These are phyloP conservation scores for Geothlypis trichas DNA, from an alignment of 2,113 vertebrate species.

Conservation along the genomic window DNA sequence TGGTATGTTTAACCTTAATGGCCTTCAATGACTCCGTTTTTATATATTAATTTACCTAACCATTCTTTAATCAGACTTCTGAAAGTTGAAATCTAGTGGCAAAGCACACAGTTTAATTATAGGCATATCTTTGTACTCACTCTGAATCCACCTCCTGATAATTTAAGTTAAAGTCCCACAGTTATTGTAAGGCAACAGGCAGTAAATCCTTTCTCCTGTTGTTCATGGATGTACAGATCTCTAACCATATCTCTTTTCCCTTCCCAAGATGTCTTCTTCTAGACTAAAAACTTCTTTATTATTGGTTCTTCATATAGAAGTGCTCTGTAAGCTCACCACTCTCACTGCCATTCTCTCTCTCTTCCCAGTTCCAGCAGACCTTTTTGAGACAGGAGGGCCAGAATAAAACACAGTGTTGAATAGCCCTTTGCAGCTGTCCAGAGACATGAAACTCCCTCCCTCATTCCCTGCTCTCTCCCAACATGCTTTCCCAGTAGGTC, in stretches of 20 bases:
- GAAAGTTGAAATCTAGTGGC: background rate
- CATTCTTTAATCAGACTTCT: background rate
- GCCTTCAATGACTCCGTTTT: background rate
- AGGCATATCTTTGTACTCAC: background rate
- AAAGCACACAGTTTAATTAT: background rate
- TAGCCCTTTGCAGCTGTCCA: background rate
- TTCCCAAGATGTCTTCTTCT: background rate
- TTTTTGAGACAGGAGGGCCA: background rate
- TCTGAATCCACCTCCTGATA: background rate
- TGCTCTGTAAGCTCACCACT: background rate
- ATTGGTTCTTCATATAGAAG: background rate
- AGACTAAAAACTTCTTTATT: background rate
- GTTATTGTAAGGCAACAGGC: background rate
- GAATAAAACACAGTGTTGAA: background rate
- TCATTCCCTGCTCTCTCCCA: background rate
- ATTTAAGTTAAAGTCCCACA: background rate
- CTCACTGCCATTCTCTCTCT: background rate
- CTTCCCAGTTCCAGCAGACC: background rate
- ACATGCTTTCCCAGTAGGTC: background rate
- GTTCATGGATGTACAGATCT: background rate
- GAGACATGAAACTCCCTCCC: background rate
- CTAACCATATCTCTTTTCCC: background rate
- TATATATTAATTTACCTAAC: background rate
- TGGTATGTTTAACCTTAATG: background rate
- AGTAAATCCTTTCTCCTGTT: background rate